phyloP scores from a whole-genome alignment of 2,888 invertebrate species.

The Orgyia antiqua region DNA sequence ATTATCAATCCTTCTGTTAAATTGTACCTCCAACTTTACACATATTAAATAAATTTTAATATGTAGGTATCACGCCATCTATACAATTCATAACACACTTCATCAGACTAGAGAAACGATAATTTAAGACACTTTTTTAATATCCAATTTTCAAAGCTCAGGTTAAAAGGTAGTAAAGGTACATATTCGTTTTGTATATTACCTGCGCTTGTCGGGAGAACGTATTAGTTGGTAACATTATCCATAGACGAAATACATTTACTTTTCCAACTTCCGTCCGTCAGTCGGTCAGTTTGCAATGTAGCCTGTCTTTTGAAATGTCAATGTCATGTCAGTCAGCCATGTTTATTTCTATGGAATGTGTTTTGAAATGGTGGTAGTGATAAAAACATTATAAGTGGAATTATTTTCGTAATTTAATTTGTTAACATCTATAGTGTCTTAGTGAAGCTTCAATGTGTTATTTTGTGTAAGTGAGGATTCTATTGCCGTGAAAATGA shows the following conservation, averaged over 20 bases:
- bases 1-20: too few species aligned
- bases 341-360: constrained; percentile 69
- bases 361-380: constrained; percentile 72
- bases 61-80: too few species aligned
- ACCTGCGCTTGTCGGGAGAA: too few species aligned
- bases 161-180: too few species aligned
- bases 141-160: too few species aligned
- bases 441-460: constrained; percentile 70
- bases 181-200: too few species aligned
- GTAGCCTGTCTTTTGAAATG: constrained; percentile 35
- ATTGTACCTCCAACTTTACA: too few species aligned
- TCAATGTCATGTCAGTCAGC: constrained; percentile 63
- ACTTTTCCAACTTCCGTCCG: constrained; percentile 20
- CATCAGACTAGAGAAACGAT: too few species aligned
- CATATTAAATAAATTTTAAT: too few species aligned
- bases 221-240: constrained; percentile 18
- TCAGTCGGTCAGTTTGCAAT: constrained; percentile 22
- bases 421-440: constrained; percentile 40
- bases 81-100: too few species aligned
- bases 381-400: constrained; percentile 58
- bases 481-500: constrained; percentile 73
- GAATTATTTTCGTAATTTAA: constrained; percentile 41
- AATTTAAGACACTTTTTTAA: too few species aligned
- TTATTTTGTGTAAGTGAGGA: constrained; percentile 66
- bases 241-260: constrained; percentile 28